Percentiles rank a stretch among this genome's conserved stretches.
phyloP scores from a whole-genome alignment of 1,140 invertebrate species.

The Triops cancriformis region DNA sequence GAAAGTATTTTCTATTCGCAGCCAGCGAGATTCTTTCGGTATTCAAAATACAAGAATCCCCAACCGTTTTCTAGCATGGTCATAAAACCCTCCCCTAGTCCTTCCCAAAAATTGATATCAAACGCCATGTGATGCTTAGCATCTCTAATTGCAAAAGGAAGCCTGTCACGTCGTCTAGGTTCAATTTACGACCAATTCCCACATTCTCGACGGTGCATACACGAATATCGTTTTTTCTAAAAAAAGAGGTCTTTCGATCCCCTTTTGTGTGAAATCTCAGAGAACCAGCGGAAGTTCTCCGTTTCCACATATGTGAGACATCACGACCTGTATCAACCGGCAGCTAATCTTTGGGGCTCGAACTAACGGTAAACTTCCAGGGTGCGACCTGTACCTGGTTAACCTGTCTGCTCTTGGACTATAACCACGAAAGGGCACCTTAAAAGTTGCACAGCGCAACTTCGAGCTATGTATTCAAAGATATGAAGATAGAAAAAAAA shows the following conservation, averaged over 20 bases:
- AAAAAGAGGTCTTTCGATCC: no score
- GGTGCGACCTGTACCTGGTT: background rate
- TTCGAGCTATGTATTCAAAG: background rate
- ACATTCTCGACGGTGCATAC: no score
- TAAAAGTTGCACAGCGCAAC: background rate
- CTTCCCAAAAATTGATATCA: no score
- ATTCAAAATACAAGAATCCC: background rate
- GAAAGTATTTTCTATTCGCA: background rate
- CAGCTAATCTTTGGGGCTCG: background rate
- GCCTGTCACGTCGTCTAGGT: no score
- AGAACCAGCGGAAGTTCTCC: no score
- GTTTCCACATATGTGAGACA: background rate
- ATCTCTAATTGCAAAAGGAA: no score
- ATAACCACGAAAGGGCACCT: background rate
- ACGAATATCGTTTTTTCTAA: no score
- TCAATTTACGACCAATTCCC: no score
- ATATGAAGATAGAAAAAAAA: no score
- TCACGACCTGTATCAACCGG: background rate
- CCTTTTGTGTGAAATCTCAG: no score
- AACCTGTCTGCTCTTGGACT: background rate
- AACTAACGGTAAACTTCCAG: background rate
- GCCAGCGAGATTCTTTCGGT: background rate
- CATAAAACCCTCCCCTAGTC: no score
- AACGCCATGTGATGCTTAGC: no score
- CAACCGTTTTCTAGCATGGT: background rate